Conservation (phyloP, 2,888 invertebrate species). For the Endotricha flammealis region DNA sequence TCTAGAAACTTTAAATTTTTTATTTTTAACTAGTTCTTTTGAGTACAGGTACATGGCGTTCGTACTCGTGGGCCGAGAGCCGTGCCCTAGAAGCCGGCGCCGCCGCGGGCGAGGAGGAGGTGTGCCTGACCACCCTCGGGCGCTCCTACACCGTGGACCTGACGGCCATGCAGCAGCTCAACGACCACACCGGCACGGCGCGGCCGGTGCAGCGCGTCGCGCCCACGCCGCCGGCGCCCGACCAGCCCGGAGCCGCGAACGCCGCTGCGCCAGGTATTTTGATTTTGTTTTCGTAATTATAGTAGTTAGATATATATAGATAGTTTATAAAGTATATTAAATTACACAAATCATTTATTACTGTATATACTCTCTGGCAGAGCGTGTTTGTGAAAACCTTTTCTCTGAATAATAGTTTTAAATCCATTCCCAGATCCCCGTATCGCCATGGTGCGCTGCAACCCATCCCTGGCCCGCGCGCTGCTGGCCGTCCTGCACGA, state of each 20-base stretch:
- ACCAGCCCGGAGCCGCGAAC: constrained; percentile 24
- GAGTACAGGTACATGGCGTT: constrained; percentile 87
- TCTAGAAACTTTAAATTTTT: too few relatives aligned
- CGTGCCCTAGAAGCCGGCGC: constrained; percentile 97
- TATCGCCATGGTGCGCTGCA: constrained; percentile 65
- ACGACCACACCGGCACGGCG: constrained; percentile 97
- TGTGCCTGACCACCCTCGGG: constrained; percentile 93
- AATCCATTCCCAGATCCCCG: constrained; percentile 50
- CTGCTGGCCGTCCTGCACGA: constrained; percentile 97
- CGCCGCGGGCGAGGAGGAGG: constrained; percentile 96
- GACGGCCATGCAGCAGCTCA: constrained; percentile 98
- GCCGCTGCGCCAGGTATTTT: constrained; percentile 23
- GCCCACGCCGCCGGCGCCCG: constrained; percentile 49
- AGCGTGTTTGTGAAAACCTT: too few relatives aligned
- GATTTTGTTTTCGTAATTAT: not conserved
- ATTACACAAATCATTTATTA: too few relatives aligned
- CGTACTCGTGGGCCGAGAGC: constrained; percentile 95
- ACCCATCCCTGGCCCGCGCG: constrained; percentile 81
- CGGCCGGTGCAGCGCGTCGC: constrained; percentile 92
- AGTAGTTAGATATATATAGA: not conserved
- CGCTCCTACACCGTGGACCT: constrained; percentile 98
- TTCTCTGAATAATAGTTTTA: too few relatives aligned
- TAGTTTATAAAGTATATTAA: too few relatives aligned
- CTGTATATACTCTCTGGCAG: too few relatives aligned
- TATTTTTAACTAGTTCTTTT: too few relatives aligned